Evolutionary conservation across 2,113 vertebrate species (phyloP).

Genomic region (Nipponia nippon): DNA sequence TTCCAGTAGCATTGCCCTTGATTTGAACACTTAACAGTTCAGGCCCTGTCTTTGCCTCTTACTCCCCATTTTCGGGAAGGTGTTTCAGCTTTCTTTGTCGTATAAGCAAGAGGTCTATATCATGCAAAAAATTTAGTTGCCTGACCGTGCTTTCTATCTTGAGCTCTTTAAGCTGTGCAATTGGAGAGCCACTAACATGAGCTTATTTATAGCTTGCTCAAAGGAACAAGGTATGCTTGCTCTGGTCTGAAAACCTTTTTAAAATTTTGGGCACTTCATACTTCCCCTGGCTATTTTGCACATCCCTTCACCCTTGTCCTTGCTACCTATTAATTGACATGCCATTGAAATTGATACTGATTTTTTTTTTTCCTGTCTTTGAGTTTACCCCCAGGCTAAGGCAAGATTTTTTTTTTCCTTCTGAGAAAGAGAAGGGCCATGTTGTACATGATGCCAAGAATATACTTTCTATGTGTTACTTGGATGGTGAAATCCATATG

Average conservation of each 20-base stretch:
- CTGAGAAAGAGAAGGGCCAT: not conserved
- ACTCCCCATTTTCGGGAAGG: not conserved
- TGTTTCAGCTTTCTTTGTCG: not conserved
- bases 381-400: not conserved
- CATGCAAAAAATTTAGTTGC: not conserved
- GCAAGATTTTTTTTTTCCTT: not conserved
- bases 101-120: not conserved
- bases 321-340: not conserved
- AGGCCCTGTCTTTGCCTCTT: not conserved
- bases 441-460: not conserved
- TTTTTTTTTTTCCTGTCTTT: not conserved
- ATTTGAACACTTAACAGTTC: not conserved
- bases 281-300: not conserved
- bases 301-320: not conserved
- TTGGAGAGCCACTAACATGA: not conserved
- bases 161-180: not conserved
- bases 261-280: not conserved
- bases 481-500: not conserved
- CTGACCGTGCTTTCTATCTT: not conserved
- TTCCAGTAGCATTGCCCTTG: not conserved
- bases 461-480: not conserved
- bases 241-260: not conserved
- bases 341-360: not conserved
- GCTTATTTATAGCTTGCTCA: not conserved
- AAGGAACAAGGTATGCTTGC: not conserved